Base-by-base conservation (phyloP, 2,797 vertebrate genomes). In the Phaenicophaeus curvirostris region DNA sequence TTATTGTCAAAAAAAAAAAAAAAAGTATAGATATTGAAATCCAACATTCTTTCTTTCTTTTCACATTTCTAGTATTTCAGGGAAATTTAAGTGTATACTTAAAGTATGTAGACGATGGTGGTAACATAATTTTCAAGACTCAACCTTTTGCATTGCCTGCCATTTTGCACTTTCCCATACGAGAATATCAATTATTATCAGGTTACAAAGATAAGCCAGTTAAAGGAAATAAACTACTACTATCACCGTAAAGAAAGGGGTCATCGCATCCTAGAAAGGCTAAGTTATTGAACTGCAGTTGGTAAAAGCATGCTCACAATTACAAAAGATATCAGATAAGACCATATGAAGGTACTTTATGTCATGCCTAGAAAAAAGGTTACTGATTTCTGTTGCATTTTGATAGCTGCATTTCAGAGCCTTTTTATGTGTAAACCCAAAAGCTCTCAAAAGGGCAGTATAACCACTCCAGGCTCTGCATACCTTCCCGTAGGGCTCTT, bases 171-270 rank as follows among this genome's bases (percentile, higher is more conserved):
- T 92, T 90, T 73, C 48, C 78, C 71, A 54, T 65, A 37, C 54
- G 10, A 81, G 72, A 95, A 94, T 94, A 95, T 97, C 96, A 96
- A 96, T 97, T 79, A 84, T 95, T 96, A 97, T 96, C 90, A 91
- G 69, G 87, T 94, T 97, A 95, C 7, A 11, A 85, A 93, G 86
- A 83, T 97, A 96, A 97, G 86, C 95, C 94, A 75, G 58, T 97
- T 97, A 97, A 2, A 87, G 87, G 59, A 85, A 90, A 93, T 93
- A 85, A 92, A 95, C 69, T 89, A 63, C 37, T 48, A 39, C 55
- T 23, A 44, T 71, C 14, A 27, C 41, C 1, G 3, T 35, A 53
- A 94, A 74, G 83, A 86, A 65, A 69, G 71, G 76, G 96, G 59
- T 86, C 94, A 90, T 68, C 89, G 69, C 76, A 69, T 55, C 41